phyloP scores from a whole-genome alignment of 1,140 invertebrate species.

The Nymphalis io region DNA sequence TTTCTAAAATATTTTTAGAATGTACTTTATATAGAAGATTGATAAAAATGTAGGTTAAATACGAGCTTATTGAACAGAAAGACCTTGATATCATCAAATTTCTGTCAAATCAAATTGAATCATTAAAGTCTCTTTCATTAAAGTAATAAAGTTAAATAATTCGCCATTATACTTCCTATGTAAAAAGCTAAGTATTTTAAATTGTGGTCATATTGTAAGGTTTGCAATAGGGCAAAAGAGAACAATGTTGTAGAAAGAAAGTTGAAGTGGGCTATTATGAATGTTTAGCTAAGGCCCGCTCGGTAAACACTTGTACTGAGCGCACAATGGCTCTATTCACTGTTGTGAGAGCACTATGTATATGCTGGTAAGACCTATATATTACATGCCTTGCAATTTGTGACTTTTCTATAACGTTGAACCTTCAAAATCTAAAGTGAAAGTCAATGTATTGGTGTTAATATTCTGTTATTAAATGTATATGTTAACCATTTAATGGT shows the following conservation, averaged over 20 bases:
- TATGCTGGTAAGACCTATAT: constrained; percentile 33
- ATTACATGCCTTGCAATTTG: constrained; percentile 22
- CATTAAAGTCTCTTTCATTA: no score
- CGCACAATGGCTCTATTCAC: constrained; percentile 37
- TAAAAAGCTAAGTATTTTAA: constrained; percentile 7
- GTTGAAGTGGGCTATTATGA: constrained; percentile 42
- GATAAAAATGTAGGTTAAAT: no score
- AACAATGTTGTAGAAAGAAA: constrained; percentile 39
- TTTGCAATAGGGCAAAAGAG: constrained; percentile 32
- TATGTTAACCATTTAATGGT: no score
- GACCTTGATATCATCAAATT: no score
- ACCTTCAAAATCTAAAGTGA: neutral
- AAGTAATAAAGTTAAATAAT: neutral
- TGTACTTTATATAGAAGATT: no score
- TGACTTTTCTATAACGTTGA: neutral
- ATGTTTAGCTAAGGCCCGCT: constrained; percentile 42
- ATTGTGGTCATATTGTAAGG: constrained; percentile 27
- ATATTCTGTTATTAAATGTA: neutral
- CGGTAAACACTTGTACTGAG: constrained; percentile 37
- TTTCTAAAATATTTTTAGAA: no score
- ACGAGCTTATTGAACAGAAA: no score
- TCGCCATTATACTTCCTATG: neutral
- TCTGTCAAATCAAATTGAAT: no score
- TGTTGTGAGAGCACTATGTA: constrained; percentile 30
- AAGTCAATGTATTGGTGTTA: neutral